Percentiles rank a stretch among this genome's conserved stretches.
These are phyloP conservation scores for Phytoseiulus persimilis DNA, from an alignment of 2,888 invertebrate species.

Conservation along the genomic window DNA sequence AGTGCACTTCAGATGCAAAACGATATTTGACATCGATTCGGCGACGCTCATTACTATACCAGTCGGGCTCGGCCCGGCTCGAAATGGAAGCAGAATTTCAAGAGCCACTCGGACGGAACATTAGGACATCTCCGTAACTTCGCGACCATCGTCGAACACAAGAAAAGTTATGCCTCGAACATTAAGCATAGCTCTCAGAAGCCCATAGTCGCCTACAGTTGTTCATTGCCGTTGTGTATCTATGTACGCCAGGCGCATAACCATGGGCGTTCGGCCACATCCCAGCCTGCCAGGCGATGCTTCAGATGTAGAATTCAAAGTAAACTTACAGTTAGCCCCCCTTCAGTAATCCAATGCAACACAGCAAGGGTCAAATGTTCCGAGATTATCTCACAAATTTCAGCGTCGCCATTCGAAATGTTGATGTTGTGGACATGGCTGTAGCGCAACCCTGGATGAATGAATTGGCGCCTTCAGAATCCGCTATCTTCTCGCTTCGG, in stretches of 20 bases:
- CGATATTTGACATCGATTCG: not conserved
- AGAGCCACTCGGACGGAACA: not conserved
- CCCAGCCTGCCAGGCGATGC: not conserved
- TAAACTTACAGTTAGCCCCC: not conserved
- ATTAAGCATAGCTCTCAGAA: not conserved
- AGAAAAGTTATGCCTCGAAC: not conserved
- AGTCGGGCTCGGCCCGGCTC: not conserved
- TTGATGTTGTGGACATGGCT: not conserved
- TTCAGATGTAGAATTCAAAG: not conserved
- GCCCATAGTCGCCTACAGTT: not conserved
- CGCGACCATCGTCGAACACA: not conserved
- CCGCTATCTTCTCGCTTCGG: not conserved
- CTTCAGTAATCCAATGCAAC: not conserved
- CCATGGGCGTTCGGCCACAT: not conserved
- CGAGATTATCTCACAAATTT: not conserved
- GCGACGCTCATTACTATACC: not conserved
- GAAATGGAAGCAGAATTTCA: not conserved
- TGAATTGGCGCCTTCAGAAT: not conserved
- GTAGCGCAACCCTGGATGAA: not conserved
- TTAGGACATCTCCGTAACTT: not conserved
- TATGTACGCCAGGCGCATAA: not conserved
- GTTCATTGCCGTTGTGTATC: not conserved
- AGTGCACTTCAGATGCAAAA: not conserved
- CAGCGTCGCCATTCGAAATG: conserved; percentile 5
- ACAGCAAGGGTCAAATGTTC: not conserved